Evolutionary conservation across 1,140 invertebrate species (phyloP).

Genomic region (Triops cancriformis): DNA sequence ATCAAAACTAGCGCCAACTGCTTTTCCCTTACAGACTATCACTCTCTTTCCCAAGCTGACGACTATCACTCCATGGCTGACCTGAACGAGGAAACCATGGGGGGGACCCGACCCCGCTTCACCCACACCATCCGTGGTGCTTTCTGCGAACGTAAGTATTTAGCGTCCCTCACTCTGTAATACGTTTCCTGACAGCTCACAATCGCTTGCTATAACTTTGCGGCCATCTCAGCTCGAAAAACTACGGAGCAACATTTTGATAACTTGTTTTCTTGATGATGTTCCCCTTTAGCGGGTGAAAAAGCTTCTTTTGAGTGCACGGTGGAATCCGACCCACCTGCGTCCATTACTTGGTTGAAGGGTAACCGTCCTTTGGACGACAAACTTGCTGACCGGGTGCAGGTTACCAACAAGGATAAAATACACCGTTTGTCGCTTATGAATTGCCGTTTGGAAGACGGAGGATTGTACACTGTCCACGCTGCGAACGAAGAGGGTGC

Average conservation of each 20-base stretch:
- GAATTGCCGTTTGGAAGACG: slow-evolving; percentile 70
- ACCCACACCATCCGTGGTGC: slow-evolving; percentile 29
- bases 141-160: slow-evolving; percentile 30
- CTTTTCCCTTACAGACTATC: background rate
- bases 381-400: slow-evolving; percentile 61
- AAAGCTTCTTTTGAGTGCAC: slow-evolving; percentile 73
- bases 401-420: slow-evolving; percentile 47
- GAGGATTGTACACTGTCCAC: slow-evolving; percentile 81
- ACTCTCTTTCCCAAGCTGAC: slow-evolving; percentile 20
- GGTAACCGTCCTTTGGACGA: slow-evolving; percentile 75
- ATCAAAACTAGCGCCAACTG: background rate
- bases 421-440: slow-evolving; percentile 59
- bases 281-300: slow-evolving; percentile 60
- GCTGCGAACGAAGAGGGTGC: slow-evolving; percentile 73
- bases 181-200: background rate
- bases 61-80: slow-evolving; percentile 21
- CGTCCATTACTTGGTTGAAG: slow-evolving; percentile 74
- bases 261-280: slow-evolving; percentile 17
- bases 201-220: background rate
- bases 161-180: background rate
- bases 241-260: background rate
- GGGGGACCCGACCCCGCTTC: slow-evolving; percentile 31
- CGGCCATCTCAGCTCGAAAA: background rate
- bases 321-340: slow-evolving; percentile 45
- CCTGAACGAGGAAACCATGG: slow-evolving; percentile 24